A percentile compares a stretch with the other conserved stretches of the same genome.
Conservation (phyloP, 2,888 invertebrate species). For the Ditula angustiorana region DNA sequence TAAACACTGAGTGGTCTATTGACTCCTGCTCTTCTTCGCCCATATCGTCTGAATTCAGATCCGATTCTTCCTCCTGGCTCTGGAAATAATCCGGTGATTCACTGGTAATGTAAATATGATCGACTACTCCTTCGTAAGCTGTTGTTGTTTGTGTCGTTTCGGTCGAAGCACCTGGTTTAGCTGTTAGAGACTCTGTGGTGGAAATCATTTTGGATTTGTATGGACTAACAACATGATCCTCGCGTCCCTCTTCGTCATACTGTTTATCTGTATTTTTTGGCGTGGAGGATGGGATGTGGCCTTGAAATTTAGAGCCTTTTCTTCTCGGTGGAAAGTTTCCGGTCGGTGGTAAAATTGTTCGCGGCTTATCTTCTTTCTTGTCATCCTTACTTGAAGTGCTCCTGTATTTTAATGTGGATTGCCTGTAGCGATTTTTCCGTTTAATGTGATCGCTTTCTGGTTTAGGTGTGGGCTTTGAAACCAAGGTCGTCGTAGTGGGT, state of each 20-base stretch:
- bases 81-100: constrained; percentile 40
- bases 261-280: constrained; percentile 54
- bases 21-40: constrained; percentile 52
- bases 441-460: constrained; percentile 44
- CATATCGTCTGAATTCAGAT: constrained; percentile 46
- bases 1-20: constrained; percentile 65
- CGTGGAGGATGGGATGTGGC: constrained; percentile 63
- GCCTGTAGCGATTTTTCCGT: constrained; percentile 72
- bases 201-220: constrained; percentile 45
- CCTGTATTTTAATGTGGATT: constrained; percentile 73
- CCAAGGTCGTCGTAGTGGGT: constrained; percentile 36
- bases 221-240: constrained; percentile 49
- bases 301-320: constrained; percentile 77
- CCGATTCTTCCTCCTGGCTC: constrained; percentile 42
- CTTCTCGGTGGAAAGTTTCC: constrained; percentile 59
- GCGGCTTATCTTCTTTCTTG: constrained; percentile 67
- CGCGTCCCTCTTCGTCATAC: constrained; percentile 55
- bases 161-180: constrained; percentile 38
- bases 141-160: constrained; percentile 46
- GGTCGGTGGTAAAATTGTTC: constrained; percentile 46
- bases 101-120: constrained; percentile 51
- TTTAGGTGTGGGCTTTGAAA: neutral
- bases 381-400: constrained; percentile 81
- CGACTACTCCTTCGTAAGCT: constrained; percentile 51
- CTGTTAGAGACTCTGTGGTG: constrained; percentile 43